Base-by-base conservation (phyloP, 2,797 vertebrate genomes). In the Aerospiza tachiro region DNA sequence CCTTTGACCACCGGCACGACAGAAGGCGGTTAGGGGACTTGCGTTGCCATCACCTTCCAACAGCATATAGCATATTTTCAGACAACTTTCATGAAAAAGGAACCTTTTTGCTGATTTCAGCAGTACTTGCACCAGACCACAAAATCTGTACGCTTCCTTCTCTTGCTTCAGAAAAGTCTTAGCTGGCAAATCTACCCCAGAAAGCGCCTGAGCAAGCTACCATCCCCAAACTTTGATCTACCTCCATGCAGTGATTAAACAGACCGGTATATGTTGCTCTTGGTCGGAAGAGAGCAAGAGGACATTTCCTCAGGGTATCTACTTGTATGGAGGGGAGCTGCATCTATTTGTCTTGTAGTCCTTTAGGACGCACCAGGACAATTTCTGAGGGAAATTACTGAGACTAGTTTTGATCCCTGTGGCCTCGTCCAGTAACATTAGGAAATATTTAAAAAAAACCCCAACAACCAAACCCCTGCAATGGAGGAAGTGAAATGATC, bases 51-150 rank as follows among this genome's bases (percentile, higher is more conserved):
- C 28, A 36, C 4, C 36, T 71, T 83, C 33, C 47, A 40, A 16
- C 7, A 19, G 11, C 1, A 0, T 26, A 29, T 19, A 67, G 9
- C 10, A 0, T 28, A 23, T 82, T 70, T 73, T 38, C 26, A 13
- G 38, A 31, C 15, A 45, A 17, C 12, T 53, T 62, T 3, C 5
- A 9, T 70, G 47, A 16, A 80, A 59, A 86, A 44, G 26, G 0
- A 82, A 40, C 10, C 2, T 61, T 53, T 59, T 55, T 1, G 0
- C 42, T 71, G 19, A 35, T n/a, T 89, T 77, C 63, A 63, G 23
- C 28, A 53, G 15, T 75, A 56, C 38, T 78, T 53, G 15, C 33
- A 40, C 25, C 33, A 71, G 29, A 50, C 19, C 5, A 3, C 3
- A 23, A 73, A 71, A 49, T 49, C 45, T 66, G 5, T 25, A 33